Conservation (phyloP, 2,888 invertebrate genomes). For the Dione juno region DNA sequence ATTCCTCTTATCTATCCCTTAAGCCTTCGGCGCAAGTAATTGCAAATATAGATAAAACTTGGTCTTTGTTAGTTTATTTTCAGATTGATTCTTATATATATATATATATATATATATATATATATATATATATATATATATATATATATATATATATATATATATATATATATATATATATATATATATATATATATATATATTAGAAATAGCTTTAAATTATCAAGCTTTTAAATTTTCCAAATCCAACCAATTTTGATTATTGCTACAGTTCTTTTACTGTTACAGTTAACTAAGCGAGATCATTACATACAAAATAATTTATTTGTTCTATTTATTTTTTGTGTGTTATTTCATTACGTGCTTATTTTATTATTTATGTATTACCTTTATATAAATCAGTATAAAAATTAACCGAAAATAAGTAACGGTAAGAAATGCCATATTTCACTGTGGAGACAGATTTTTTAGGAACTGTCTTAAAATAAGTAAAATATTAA, state of each 20-base stretch:
- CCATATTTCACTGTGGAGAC: background rate
- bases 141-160: too few relatives aligned
- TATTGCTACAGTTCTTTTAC: too few relatives aligned
- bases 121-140: too few relatives aligned
- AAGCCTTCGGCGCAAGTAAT: constrained; percentile 33
- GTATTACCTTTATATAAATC: background rate
- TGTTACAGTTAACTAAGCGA: background rate
- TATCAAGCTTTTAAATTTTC: too few relatives aligned
- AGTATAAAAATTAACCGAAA: background rate
- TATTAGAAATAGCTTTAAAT: too few relatives aligned
- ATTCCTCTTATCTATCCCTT: constrained; percentile 38
- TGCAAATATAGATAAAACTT: constrained; percentile 19
- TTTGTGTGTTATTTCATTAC: too few relatives aligned
- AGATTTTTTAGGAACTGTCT: constrained; percentile 10
- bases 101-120: background rate
- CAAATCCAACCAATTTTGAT: too few relatives aligned
- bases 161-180: too few relatives aligned
- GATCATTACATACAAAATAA: background rate
- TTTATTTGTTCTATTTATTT: background rate
- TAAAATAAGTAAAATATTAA: constrained; percentile 24
- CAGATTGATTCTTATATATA: background rate
- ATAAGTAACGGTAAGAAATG: background rate
- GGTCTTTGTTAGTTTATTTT: constrained; percentile 14
- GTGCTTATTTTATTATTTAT: too few relatives aligned
- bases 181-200: too few relatives aligned